Evolutionary conservation across 2,888 invertebrate genomes (phyloP).

Genomic region (Eutolmus rufibarbis): DNA sequence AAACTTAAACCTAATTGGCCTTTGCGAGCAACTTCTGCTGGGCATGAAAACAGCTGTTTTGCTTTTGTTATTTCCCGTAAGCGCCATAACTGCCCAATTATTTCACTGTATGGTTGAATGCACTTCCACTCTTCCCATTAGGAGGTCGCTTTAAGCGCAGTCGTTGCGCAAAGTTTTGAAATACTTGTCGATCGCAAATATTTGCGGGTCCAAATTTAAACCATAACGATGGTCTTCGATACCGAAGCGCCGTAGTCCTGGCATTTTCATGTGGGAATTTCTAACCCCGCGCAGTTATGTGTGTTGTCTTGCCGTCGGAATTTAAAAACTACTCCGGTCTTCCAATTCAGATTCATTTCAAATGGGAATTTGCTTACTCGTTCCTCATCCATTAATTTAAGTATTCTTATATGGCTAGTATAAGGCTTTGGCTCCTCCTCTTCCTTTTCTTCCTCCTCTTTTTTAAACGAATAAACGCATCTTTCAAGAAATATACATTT

Average conservation of each 20-base stretch:
- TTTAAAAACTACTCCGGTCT: neutral
- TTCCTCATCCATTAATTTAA: slow-evolving; percentile 15
- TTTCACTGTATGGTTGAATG: neutral
- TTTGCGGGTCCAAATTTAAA: neutral
- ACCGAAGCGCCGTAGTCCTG: neutral
- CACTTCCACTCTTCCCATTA: neutral
- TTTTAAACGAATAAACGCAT: neutral
- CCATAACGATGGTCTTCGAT: neutral
- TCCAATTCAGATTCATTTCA: neutral
- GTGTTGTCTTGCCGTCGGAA: neutral
- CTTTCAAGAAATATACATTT: neutral
- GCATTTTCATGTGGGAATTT: neutral
- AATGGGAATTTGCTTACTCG: neutral
- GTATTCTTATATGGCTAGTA: neutral
- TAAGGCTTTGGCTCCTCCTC: neutral
- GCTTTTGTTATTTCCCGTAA: neutral
- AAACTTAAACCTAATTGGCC: neutral
- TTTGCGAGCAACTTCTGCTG: neutral
- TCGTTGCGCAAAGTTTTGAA: neutral
- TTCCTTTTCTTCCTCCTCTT: neutral
- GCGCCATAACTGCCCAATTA: neutral
- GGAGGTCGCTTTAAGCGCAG: neutral
- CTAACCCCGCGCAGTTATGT: neutral
- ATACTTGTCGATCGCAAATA: neutral
- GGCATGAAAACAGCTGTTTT: neutral